phyloP scores from a whole-genome alignment of 1,140 invertebrate genomes.

The Diachasmimorpha longicaudata region DNA sequence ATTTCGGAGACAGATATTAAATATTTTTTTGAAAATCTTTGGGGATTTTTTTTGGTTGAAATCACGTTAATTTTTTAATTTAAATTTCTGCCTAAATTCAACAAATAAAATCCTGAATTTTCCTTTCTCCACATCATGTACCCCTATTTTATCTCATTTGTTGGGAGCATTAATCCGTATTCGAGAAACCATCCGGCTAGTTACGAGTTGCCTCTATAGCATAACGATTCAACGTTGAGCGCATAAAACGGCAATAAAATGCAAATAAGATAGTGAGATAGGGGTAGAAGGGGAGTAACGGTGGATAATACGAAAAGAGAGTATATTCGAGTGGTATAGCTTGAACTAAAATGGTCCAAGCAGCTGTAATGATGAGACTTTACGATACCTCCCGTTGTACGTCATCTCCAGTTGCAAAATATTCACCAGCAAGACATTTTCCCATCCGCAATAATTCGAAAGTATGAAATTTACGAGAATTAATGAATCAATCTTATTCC shows the following conservation, averaged over 20 bases:
- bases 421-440: neutral
- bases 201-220: slow-evolving; percentile 17
- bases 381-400: slow-evolving; percentile 24
- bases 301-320: neutral
- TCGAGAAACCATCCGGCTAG: slow-evolving; percentile 24
- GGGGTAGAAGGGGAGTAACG: neutral
- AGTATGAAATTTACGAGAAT: slow-evolving; percentile 4
- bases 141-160: neutral
- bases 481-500: slow-evolving; percentile 28
- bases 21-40: too few relatives aligned
- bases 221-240: slow-evolving; percentile 19
- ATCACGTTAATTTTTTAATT: too few relatives aligned
- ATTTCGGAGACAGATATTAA: too few relatives aligned
- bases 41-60: too few relatives aligned
- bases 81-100: too few relatives aligned
- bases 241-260: slow-evolving; percentile 38
- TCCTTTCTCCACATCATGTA: neutral
- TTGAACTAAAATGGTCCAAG: neutral
- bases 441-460: neutral
- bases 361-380: slow-evolving; percentile 33
- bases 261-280: slow-evolving; percentile 33
- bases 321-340: neutral
- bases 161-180: slow-evolving; percentile 18
- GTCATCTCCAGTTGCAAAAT: slow-evolving; percentile 11
- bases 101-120: neutral